Conservation (phyloP, 2,797 vertebrate genomes). For the Amphiprion clarkii region DNA sequence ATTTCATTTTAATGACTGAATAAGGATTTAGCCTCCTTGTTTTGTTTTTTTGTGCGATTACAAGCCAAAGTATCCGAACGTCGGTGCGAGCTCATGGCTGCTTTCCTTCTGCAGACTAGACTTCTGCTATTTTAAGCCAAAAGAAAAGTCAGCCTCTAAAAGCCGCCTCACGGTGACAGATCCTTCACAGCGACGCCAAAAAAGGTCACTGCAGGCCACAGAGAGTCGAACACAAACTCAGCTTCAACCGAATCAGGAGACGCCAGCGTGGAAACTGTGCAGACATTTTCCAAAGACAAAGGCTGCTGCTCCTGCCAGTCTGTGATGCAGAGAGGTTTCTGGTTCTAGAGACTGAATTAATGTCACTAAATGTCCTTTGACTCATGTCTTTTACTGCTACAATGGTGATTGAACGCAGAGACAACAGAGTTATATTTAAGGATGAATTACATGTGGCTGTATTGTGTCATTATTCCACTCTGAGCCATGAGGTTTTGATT, state of each 20-base stretch:
- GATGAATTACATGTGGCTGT: constrained; percentile 50
- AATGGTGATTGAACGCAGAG: constrained; percentile 29
- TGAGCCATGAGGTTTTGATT: constrained; percentile 47
- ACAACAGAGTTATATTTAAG: constrained; percentile 45
- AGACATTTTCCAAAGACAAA: constrained; percentile 72
- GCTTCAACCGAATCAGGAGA: constrained; percentile 46
- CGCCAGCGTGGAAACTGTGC: constrained; percentile 53
- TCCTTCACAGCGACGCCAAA: constrained; percentile 50
- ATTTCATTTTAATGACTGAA: too few species aligned
- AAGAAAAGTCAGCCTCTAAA: constrained; percentile 62
- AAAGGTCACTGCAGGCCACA: constrained; percentile 45
- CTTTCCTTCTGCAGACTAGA: constrained; percentile 26
- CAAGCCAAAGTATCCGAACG: background rate
- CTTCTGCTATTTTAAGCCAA: constrained; percentile 65
- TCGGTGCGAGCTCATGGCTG: constrained; percentile 22
- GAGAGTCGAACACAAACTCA: constrained; percentile 45
- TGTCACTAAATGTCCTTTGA: constrained; percentile 60
- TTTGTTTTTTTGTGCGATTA: background rate
- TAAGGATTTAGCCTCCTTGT: too few species aligned
- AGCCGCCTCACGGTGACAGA: constrained; percentile 61
- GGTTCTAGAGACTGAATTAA: constrained; percentile 39
- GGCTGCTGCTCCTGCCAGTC: constrained; percentile 57
- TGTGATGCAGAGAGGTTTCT: constrained; percentile 31
- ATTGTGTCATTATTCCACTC: constrained; percentile 42
- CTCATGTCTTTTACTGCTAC: constrained; percentile 46